Conservation (phyloP, 2,113 vertebrate species). For the Saccopteryx bilineata region DNA sequence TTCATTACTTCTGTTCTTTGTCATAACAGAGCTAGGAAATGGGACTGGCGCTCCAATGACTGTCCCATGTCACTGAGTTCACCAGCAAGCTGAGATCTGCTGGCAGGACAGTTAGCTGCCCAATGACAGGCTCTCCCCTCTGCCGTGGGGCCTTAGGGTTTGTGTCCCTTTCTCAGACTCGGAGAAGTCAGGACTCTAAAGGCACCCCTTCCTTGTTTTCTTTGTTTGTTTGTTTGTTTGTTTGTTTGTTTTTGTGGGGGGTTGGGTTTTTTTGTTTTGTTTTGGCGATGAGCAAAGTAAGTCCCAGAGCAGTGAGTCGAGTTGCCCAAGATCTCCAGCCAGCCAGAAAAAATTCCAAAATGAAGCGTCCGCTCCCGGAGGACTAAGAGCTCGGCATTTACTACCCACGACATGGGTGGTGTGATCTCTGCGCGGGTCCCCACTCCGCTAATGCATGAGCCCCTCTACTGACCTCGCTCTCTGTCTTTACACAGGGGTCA, state of each 20-base stretch:
- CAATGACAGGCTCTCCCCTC: neutral
- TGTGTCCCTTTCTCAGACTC: neutral
- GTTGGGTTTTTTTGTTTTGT: too few species aligned
- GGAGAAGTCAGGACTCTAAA: neutral
- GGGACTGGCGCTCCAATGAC: neutral
- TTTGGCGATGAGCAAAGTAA: neutral
- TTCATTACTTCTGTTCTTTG: neutral
- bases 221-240: too few species aligned
- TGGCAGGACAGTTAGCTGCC: neutral
- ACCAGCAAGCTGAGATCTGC: neutral
- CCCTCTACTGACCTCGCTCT: neutral
- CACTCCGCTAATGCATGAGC: neutral
- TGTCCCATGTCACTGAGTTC: neutral
- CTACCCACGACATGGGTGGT: neutral
- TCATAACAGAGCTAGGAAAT: neutral
- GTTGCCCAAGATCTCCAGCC: neutral
- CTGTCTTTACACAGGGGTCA: neutral
- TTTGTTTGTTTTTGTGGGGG: too few species aligned
- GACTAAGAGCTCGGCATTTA: neutral
- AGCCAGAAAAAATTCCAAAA: neutral
- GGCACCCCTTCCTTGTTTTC: neutral
- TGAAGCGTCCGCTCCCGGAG: rapidly evolving
- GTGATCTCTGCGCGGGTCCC: neutral
- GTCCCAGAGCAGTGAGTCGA: neutral
- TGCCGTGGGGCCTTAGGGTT: neutral